Base-by-base conservation (phyloP, 2,888 invertebrate genomes). In the Homarus gammarus region DNA sequence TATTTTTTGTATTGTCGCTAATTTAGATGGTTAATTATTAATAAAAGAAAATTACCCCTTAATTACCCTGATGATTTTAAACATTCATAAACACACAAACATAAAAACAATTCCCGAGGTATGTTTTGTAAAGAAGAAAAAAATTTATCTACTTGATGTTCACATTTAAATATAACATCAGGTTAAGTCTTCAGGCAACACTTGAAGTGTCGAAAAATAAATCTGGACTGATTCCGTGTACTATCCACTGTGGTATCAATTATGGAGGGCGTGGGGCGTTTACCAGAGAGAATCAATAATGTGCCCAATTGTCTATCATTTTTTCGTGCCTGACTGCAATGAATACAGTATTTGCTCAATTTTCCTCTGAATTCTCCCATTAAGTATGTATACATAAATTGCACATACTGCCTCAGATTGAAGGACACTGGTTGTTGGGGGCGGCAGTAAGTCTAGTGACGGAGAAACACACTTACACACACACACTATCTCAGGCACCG, bases 331-430 rank as follows among this genome's bases (percentile, higher is more conserved):
- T 36, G 40, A 18, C 51, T 61, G 61, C 79, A 61, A 61, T 56
- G 61, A 79, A 61, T 61, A 61, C 61, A 36, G 79, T n/a, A 61
- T 79, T 61, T 79, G 79, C 79, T 79, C 79, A 79, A 8, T 79
- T 79, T 79, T 61, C 79, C 79, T n/a, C 31, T 33, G 61, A 79
- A 61, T 61, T 79, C 79, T n/a, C 36, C 12, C 61, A 79, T 79
- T 79, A 79, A 61, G 61, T 79, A 79, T 79, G 79, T 79, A 61
- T 36, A 56, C 61, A 61, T 79, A 79, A 79, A 79, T 79, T 61
- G 61, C 18, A n/a, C 36, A 27, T 36, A 61, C 33, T 61, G 79
- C 61, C 61, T 38, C 38, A 79, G 79, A 79, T 79, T 79, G 79
- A 31, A 79, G 79, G 56, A 61, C 79, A 18, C n/a, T 10, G 61